Evolutionary conservation across 2,797 vertebrate species (phyloP).

Genomic region (Bufotes viridis): DNA sequence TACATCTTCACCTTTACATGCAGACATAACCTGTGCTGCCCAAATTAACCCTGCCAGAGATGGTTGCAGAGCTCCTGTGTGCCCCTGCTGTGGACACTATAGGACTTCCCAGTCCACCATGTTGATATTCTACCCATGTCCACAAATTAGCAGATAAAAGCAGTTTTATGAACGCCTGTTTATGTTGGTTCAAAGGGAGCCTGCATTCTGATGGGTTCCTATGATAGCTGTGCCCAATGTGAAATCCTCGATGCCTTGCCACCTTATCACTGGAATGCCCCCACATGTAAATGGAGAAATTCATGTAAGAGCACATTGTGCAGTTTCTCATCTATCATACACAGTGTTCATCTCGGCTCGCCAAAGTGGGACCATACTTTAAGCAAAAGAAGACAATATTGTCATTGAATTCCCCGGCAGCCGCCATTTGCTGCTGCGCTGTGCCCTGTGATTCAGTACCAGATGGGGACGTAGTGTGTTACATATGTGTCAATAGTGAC

Average conservation of each 20-base stretch:
- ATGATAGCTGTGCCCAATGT: neutral
- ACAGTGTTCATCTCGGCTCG: neutral
- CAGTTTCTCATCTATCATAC: neutral
- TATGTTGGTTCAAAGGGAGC: too few species aligned
- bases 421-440: conserved; percentile 8
- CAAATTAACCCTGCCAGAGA: neutral
- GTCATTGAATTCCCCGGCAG: neutral
- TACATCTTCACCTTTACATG: too few species aligned
- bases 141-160: neutral
- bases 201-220: neutral
- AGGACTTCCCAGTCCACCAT: neutral
- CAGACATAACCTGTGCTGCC: neutral
- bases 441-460: neutral
- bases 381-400: neutral
- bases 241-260: neutral
- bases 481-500: conserved; percentile 21
- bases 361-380: neutral
- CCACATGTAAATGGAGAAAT: neutral
- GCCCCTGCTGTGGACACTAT: neutral
- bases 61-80: neutral
- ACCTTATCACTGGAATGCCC: neutral
- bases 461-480: conserved; percentile 3
- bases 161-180: neutral
- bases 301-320: neutral
- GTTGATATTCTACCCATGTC: neutral